phyloP scores from a whole-genome alignment of 2,797 vertebrate species.

The Neoniphon sammara region DNA sequence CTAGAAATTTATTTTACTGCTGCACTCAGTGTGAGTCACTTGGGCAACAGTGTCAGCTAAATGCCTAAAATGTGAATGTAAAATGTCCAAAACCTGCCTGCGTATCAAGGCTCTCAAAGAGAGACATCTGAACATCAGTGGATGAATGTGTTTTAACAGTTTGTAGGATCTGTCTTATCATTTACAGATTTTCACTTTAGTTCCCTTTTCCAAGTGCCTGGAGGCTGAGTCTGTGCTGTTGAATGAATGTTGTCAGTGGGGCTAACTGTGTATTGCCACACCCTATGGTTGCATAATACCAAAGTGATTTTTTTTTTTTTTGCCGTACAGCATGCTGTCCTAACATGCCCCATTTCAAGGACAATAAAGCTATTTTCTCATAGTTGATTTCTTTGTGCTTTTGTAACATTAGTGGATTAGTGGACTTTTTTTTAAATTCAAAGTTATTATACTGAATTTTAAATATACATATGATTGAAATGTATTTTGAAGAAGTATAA shows the following conservation, averaged over 20 bases:
- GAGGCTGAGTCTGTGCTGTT: conserved; percentile 8
- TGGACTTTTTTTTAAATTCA: no score
- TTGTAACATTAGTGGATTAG: no score
- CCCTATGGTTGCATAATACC: conserved; percentile 48
- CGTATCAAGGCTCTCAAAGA: neutral
- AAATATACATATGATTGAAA: no score
- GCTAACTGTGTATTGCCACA: conserved; percentile 13
- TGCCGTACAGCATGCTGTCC: conserved; percentile 24
- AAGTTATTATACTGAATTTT: no score
- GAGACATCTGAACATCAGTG: neutral
- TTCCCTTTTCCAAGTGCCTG: conserved; percentile 1
- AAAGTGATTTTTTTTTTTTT: conserved; percentile 26
- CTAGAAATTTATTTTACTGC: neutral
- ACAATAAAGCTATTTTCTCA: conserved; percentile 74
- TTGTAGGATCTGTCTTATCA: neutral
- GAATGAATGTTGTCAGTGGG: conserved; percentile 19
- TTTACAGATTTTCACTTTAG: neutral
- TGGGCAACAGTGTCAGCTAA: neutral
- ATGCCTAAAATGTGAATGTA: neutral
- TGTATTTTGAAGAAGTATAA: no score
- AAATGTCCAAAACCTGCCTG: neutral
- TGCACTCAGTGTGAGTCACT: neutral
- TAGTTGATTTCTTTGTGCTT: conserved; percentile 1
- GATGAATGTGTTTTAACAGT: neutral
- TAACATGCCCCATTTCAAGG: conserved; percentile 51